phyloP scores from a whole-genome alignment of 2,113 vertebrate species.

The Neoarius graeffei region DNA sequence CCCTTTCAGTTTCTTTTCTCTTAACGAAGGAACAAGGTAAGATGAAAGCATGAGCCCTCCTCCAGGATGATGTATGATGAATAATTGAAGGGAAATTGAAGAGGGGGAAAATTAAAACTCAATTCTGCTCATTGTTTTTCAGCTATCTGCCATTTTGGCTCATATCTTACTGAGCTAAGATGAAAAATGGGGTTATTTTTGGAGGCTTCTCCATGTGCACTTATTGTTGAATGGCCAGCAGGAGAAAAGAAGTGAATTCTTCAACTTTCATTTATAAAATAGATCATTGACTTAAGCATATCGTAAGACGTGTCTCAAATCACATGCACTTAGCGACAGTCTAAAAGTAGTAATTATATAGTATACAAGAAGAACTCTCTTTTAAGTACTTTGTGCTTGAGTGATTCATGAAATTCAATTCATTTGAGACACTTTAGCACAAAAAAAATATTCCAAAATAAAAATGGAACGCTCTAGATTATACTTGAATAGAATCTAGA shows the following conservation, averaged over 20 bases:
- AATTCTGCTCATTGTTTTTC: slow-evolving; percentile 56
- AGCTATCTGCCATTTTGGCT: slow-evolving; percentile 55
- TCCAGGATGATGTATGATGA: slow-evolving; percentile 55
- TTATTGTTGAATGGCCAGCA: neutral
- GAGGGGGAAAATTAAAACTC: slow-evolving; percentile 34
- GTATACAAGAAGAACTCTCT: neutral
- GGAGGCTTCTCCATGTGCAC: slow-evolving; percentile 15
- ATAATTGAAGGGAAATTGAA: slow-evolving; percentile 54
- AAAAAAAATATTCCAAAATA: neutral
- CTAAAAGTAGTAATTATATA: neutral
- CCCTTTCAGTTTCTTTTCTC: slow-evolving; percentile 29
- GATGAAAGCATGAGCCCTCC: slow-evolving; percentile 53
- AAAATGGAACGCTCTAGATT: neutral
- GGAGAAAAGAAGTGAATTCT: slow-evolving; percentile 9
- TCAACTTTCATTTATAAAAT: neutral
- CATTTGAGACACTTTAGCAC: neutral
- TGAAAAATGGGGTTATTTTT: slow-evolving; percentile 31
- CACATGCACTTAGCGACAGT: neutral
- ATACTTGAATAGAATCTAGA: neutral
- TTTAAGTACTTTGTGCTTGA: neutral
- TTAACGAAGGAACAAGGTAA: slow-evolving; percentile 41
- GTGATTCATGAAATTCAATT: neutral
- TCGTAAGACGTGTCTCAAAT: neutral
- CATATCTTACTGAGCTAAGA: slow-evolving; percentile 47
- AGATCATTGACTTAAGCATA: neutral